Evolutionary conservation across 2,113 vertebrate genomes (phyloP).

Genomic region (Varanus salvator): DNA sequence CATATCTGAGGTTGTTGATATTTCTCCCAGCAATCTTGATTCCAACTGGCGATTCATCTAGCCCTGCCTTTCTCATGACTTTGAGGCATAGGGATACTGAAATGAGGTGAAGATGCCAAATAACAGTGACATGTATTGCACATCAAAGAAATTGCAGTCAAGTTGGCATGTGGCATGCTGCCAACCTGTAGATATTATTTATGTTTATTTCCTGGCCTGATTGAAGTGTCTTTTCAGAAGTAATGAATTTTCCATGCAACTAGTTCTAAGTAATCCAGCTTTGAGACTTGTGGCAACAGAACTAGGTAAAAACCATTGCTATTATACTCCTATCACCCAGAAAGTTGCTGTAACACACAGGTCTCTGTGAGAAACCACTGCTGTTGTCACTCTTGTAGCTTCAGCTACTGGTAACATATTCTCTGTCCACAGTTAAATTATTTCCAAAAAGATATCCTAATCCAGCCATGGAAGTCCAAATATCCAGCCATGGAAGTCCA

Average conservation of each 20-base stretch:
- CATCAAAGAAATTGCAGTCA: background rate
- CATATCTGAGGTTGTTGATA: no score
- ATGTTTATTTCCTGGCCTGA: background rate
- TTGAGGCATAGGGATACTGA: background rate
- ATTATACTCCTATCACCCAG: background rate
- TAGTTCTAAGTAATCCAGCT: background rate
- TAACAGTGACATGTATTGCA: background rate
- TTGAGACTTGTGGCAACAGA: background rate
- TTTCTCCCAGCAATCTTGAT: no score
- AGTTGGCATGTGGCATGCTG: background rate
- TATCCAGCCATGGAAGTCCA: background rate
- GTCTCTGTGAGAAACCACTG: background rate
- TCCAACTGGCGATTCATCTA: no score
- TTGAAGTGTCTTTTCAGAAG: background rate
- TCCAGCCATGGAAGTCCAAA: background rate
- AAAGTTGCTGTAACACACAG: background rate
- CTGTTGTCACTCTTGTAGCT: background rate
- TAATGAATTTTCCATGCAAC: background rate
- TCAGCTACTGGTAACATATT: background rate
- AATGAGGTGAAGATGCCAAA: background rate
- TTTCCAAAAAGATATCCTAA: background rate
- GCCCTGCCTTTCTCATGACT: no score
- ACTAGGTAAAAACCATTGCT: background rate
- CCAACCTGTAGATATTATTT: background rate
- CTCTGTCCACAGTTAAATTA: background rate